These are phyloP conservation scores for Opisthocomus hoazin DNA, from an alignment of 2,113 vertebrate species.

Conservation along the genomic window DNA sequence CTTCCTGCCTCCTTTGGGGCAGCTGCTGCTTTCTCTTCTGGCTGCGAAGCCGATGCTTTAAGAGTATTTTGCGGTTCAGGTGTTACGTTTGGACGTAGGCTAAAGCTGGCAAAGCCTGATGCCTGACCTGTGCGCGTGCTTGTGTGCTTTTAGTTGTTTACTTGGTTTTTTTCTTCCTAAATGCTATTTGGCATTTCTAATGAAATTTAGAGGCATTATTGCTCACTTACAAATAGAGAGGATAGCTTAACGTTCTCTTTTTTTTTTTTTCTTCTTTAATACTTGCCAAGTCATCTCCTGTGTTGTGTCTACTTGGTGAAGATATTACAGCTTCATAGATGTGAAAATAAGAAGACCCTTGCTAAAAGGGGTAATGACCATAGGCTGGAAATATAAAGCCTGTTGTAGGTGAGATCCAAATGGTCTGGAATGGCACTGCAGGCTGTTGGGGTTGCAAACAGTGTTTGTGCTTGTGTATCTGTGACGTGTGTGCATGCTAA, in stretches of 20 bases:
- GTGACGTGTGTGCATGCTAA: not conserved
- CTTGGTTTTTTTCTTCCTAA: not conserved
- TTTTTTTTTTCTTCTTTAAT: too few species aligned
- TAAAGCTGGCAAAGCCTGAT: not conserved
- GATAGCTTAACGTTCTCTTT: not conserved
- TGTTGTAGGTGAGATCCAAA: not conserved
- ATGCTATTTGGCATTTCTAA: not conserved
- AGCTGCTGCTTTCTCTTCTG: not conserved
- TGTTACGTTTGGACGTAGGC: not conserved
- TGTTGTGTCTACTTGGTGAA: not conserved
- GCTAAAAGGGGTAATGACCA: not conserved
- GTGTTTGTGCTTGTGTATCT: not conserved
- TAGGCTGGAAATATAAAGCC: not conserved
- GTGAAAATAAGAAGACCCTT: not conserved
- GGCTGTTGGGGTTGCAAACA: not conserved
- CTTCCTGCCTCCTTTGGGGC: not conserved
- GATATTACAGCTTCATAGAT: not conserved
- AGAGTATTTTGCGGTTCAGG: not conserved
- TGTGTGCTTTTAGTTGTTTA: not conserved
- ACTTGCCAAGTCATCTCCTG: not conserved
- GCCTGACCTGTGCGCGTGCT: accelerated
- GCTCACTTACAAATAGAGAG: not conserved
- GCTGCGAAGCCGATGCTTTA: not conserved
- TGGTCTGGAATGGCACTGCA: not conserved
- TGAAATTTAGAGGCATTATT: not conserved